Percentiles rank a stretch among this genome's conserved stretches.
Evolutionary conservation across 2,797 vertebrate species (phyloP).

Genomic region (Oryzias sinensis): DNA sequence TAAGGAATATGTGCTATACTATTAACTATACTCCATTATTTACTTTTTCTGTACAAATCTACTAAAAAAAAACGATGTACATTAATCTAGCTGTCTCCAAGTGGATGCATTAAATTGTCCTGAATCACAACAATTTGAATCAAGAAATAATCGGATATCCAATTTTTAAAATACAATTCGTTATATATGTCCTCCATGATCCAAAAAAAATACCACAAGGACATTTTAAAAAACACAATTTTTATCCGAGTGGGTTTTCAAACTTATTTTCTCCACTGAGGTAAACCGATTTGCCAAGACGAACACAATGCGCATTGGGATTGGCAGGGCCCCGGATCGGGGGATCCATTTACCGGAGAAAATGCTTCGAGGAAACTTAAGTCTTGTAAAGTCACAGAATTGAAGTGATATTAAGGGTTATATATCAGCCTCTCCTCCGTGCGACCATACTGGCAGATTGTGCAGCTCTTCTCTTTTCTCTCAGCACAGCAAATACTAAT

Average conservation of each 20-base stretch:
- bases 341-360: conserved; percentile 54
- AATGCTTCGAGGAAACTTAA: conserved; percentile 46
- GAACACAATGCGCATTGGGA: conserved; percentile 42
- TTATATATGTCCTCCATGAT: too few species aligned
- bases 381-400: conserved; percentile 53
- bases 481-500: conserved; percentile 71
- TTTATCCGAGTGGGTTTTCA: too few species aligned
- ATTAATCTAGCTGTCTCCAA: too few species aligned
- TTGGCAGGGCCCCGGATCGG: conserved; percentile 45
- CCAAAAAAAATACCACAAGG: too few species aligned
- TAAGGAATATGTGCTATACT: too few species aligned
- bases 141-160: not conserved
- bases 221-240: too few species aligned
- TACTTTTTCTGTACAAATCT: too few species aligned
- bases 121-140: too few species aligned
- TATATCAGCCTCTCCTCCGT: conserved; percentile 47
- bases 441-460: conserved; percentile 52
- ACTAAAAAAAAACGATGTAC: too few species aligned
- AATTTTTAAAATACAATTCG: not conserved
- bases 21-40: too few species aligned
- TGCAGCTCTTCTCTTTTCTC: conserved; percentile 42
- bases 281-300: conserved; percentile 40
- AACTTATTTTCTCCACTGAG: conserved; percentile 19
- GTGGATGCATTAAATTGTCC: too few species aligned
- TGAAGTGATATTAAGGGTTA: conserved; percentile 59